phyloP scores from a whole-genome alignment of 2,888 invertebrate genomes.

The Clostera curtula region DNA sequence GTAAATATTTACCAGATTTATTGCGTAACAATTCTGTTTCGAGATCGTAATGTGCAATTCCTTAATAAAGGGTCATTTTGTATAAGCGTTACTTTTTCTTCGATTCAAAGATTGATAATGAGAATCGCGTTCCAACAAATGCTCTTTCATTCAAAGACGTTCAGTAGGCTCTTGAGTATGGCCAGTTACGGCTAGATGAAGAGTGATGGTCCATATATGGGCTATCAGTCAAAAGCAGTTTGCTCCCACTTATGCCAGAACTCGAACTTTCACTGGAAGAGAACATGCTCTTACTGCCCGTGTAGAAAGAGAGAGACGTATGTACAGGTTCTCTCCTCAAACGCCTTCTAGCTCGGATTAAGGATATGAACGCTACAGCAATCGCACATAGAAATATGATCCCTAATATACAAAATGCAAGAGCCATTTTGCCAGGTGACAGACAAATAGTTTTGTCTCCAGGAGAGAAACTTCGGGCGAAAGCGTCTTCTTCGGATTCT shows the following conservation, averaged over 20 bases:
- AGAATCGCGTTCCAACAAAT: too few relatives aligned
- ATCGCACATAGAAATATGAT: conserved; percentile 82
- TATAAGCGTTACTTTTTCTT: too few relatives aligned
- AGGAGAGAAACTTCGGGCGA: conserved; percentile 62
- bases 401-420: conserved; percentile 83
- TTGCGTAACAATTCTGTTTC: too few relatives aligned
- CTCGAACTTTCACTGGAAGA: conserved; percentile 76
- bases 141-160: neutral
- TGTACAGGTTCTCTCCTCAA: conserved; percentile 62
- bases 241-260: conserved; percentile 76
- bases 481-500: conserved; percentile 57
- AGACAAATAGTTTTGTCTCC: conserved; percentile 81
- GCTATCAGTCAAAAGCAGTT: conserved; percentile 75
- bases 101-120: too few relatives aligned
- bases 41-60: too few relatives aligned
- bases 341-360: conserved; percentile 76
- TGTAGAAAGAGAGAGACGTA: conserved; percentile 74
- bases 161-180: conserved; percentile 61
- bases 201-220: conserved; percentile 76
- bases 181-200: conserved; percentile 70
- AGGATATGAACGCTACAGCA: conserved; percentile 79
- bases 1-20: too few relatives aligned
- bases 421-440: conserved; percentile 84
- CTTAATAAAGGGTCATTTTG: too few relatives aligned
- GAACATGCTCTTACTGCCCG: conserved; percentile 75